Conservation (phyloP, 1,140 invertebrate species). For the Pachypsylla venusta region DNA sequence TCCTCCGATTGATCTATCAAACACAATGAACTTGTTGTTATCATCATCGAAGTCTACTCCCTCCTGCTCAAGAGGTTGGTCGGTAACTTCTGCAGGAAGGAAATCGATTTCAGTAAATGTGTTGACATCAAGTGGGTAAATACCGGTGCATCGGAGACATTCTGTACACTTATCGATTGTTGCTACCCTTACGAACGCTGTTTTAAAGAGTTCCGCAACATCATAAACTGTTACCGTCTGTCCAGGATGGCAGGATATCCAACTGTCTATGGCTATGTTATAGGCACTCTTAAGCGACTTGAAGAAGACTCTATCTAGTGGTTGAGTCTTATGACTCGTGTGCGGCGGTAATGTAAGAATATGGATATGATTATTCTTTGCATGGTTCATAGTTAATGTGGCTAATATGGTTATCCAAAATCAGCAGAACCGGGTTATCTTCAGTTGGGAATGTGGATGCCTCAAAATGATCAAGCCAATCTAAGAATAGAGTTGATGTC, state of each 20-base stretch:
- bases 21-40: background rate
- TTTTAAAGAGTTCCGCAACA: background rate
- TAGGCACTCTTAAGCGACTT: background rate
- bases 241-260: background rate
- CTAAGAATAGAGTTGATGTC: slow-evolving; percentile 23
- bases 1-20: background rate
- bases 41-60: background rate
- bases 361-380: slow-evolving; percentile 22
- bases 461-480: slow-evolving; percentile 29
- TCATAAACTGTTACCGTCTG: background rate
- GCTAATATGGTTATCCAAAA: slow-evolving; percentile 25
- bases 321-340: slow-evolving; percentile 29
- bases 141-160: background rate
- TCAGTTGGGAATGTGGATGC: slow-evolving; percentile 14
- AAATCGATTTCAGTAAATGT: background rate
- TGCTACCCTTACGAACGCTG: background rate
- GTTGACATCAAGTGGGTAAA: background rate
- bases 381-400: slow-evolving; percentile 19
- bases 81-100: background rate
- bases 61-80: background rate
- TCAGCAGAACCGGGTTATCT: slow-evolving; percentile 22
- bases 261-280: background rate
- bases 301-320: slow-evolving; percentile 25
- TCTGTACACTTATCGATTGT: background rate
- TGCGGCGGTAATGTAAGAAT: slow-evolving; percentile 25